Conservation (phyloP, 35 echinoderm and acorn worm species). For the Lytechinus variegatus region DNA sequence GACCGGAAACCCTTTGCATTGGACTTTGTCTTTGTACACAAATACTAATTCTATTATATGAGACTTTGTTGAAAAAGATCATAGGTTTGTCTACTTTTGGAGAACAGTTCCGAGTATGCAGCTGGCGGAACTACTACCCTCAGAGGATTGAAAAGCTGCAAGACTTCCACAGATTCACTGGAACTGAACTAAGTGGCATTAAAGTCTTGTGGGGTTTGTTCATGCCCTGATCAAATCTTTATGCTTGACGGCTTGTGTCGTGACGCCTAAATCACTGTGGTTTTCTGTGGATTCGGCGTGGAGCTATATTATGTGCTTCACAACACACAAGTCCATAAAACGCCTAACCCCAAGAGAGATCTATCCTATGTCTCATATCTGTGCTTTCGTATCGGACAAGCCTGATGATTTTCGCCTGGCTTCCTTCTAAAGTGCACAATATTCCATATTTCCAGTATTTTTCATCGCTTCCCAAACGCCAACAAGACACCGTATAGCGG, state of each 20-base stretch:
- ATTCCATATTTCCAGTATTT: neutral
- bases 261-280: conserved; percentile 16
- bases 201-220: neutral
- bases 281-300: neutral
- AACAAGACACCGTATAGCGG: neutral
- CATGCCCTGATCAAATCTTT: neutral
- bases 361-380: neutral
- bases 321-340: neutral
- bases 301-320: neutral
- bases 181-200: conserved; percentile 11
- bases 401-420: neutral
- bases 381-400: neutral
- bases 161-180: neutral
- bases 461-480: neutral
- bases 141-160: neutral
- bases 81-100: neutral
- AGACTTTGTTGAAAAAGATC: neutral
- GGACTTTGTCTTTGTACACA: conserved; percentile 11
- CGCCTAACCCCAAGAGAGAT: neutral
- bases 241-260: neutral
- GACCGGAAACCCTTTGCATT: neutral
- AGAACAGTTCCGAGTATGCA: neutral
- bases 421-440: neutral
- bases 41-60: neutral
- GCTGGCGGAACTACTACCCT: neutral